A percentile compares a stretch with the other conserved stretches of the same genome.
Evolutionary conservation across 2,797 vertebrate species (phyloP).

Genomic region (Lateolabrax maculatus): DNA sequence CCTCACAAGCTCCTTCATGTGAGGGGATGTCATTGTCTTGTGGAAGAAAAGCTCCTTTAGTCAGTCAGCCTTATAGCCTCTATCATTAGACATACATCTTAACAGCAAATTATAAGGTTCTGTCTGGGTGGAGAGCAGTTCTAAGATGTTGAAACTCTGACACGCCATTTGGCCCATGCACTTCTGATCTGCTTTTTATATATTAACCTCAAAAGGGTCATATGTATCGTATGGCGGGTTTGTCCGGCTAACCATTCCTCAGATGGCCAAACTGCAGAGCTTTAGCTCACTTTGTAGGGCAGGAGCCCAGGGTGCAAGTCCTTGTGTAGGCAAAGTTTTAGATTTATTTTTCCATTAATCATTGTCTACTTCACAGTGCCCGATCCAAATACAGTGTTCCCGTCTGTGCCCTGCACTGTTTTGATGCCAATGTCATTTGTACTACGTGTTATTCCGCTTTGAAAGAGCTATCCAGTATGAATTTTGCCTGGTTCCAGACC

Average conservation of each 20-base stretch:
- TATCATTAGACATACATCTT: slow-evolving; percentile 45
- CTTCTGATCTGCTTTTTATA: slow-evolving; percentile 1
- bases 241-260: not conserved
- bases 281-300: slow-evolving; percentile 41
- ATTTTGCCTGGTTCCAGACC: not conserved
- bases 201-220: not conserved
- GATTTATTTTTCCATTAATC: slow-evolving; percentile 56
- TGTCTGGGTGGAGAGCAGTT: slow-evolving; percentile 21
- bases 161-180: not conserved
- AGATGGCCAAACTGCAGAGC: slow-evolving; percentile 7
- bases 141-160: slow-evolving; percentile 4
- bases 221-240: not conserved
- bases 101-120: slow-evolving; percentile 36
- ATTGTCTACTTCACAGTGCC: slow-evolving; percentile 43
- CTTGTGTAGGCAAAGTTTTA: slow-evolving; percentile 39
- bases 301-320: slow-evolving; percentile 44
- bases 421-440: slow-evolving; percentile 29
- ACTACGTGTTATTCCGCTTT: not conserved
- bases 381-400: slow-evolving; percentile 12
- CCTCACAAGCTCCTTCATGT: slow-evolving; percentile 35
- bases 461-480: not conserved
- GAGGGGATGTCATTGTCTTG: slow-evolving; percentile 46
- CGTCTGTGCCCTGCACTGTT: slow-evolving; percentile 12
- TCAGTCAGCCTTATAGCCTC: slow-evolving; percentile 37
- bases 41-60: slow-evolving; percentile 36